Percentiles rank a stretch among this genome's conserved stretches.
Evolutionary conservation across 2,797 vertebrate species (phyloP).

Genomic region (Hybognathus amarus): DNA sequence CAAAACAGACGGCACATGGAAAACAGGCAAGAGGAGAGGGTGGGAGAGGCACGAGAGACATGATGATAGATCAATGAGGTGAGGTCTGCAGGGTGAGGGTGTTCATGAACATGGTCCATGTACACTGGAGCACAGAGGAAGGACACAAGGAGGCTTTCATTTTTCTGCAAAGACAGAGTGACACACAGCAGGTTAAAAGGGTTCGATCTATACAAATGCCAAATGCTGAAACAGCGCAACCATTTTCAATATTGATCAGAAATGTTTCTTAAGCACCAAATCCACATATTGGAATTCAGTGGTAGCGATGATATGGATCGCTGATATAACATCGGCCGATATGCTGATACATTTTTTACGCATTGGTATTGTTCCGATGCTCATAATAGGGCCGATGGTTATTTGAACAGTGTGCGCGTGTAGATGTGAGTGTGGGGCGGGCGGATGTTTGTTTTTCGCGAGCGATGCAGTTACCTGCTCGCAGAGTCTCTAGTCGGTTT

Average conservation of each 20-base stretch:
- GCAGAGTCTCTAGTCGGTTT: too few relatives aligned
- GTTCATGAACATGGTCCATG: conserved; percentile 70
- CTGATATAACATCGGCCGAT: too few relatives aligned
- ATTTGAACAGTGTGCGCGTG: too few relatives aligned
- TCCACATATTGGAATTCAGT: not conserved
- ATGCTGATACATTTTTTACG: too few relatives aligned
- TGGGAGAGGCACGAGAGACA: conserved; percentile 54
- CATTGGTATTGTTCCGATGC: too few relatives aligned
- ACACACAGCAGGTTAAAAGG: conserved; percentile 64
- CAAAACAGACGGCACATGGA: not conserved
- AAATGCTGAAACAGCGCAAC: not conserved
- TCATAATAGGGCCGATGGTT: too few relatives aligned
- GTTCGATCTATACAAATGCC: conserved; percentile 22
- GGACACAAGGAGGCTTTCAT: conserved; percentile 75
- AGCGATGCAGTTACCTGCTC: too few relatives aligned
- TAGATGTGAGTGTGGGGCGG: too few relatives aligned
- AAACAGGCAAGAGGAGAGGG: conserved; percentile 13
- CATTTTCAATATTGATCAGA: not conserved
- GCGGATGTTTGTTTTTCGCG: too few relatives aligned
- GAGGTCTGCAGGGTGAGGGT: conserved; percentile 53
- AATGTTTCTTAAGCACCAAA: not conserved
- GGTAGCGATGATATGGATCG: too few relatives aligned
- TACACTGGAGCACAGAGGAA: conserved; percentile 66
- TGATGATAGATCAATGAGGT: conserved; percentile 56
- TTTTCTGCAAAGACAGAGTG: conserved; percentile 77